Evolutionary conservation across 2,113 vertebrate genomes (phyloP), one percentile per base, ranked within the genome.

Genomic region (Psephotus haematonotus): DNA sequence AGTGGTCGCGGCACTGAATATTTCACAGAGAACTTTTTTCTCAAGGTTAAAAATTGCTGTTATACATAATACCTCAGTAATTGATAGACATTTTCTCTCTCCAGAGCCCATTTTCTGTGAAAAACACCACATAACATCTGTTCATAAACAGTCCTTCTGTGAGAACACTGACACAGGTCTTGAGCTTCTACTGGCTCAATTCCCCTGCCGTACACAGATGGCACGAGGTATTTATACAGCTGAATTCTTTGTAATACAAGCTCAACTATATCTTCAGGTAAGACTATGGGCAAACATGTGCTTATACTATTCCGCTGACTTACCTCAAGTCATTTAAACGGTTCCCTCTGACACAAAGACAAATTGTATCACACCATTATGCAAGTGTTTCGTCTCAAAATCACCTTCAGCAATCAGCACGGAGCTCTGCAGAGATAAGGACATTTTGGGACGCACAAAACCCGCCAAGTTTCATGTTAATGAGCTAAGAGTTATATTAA

Each of bases 41-140:
- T 98, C 98, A 98, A 98, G 98, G 98, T 98, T 98, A 98, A 98
- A 98, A 98, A 98, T 98, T 98, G 96, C 98, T 98, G 98, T 98
- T 98, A 97, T 97, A 98, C 98, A 98, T 98, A 98, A 98, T 98
- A 98, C 97, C 97, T 97, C 97, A 29, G 98, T 98, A 98, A 98
- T 98, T 99, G 99, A 99, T 99, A 98, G 99, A 99, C 99, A 98
- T 98, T 98, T 98, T 98, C 97, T 97, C 99, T 98, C 99, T 99
- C 99, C 98, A 98, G 99, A 99, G 99, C 97, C 97, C 97, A 98
- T 98, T 98, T 98, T 98, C 98, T 98, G 95, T 98, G 97, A 97
- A 98, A 98, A 98, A 99, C 99, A 98, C 98, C 98, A 97, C 99
- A 92, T 98, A 99, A 99, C 99, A 99, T 99, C 99, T 99, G 99